These are phyloP conservation scores for Tethea ocularis DNA, from an alignment of 2,888 invertebrate species.

Conservation along the genomic window DNA sequence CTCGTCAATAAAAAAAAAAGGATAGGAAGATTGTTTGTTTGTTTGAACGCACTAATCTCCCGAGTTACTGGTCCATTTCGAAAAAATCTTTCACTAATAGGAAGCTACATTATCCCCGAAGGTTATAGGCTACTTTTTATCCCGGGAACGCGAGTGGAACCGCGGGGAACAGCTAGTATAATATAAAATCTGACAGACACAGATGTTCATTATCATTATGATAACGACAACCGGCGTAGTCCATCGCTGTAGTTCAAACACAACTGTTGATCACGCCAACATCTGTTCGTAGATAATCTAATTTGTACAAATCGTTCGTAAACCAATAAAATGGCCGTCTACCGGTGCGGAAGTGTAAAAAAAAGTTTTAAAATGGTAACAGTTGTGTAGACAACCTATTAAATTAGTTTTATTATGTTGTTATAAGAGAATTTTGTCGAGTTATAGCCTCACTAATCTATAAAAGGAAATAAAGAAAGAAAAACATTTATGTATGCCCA, in stretches of 20 bases:
- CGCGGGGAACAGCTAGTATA: too few relatives aligned
- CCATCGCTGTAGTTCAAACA: conserved; percentile 22
- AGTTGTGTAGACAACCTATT: conserved; percentile 31
- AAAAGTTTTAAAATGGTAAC: conserved; percentile 39
- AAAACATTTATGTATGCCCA: too few relatives aligned
- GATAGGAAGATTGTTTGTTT: too few relatives aligned
- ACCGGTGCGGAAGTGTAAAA: conserved; percentile 38
- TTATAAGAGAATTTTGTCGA: conserved; percentile 15
- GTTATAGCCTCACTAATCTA: conserved; percentile 5
- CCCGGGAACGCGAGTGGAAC: too few relatives aligned
- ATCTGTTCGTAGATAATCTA: conserved; percentile 69
- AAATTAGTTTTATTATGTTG: conserved; percentile 21
- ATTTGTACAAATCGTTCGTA: conserved; percentile 70
- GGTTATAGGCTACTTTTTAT: too few relatives aligned
- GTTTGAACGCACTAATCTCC: too few relatives aligned
- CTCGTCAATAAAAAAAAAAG: too few relatives aligned
- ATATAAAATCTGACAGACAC: neutral
- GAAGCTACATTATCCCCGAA: too few relatives aligned
- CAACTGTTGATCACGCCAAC: conserved; percentile 43
- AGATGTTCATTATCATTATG: neutral
- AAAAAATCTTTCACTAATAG: too few relatives aligned
- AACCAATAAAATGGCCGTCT: conserved; percentile 59
- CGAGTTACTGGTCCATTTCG: too few relatives aligned
- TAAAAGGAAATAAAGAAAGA: neutral
- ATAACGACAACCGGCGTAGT: neutral